Conservation (phyloP, 2,888 invertebrate species). For the Barypeithes pellucidus region DNA sequence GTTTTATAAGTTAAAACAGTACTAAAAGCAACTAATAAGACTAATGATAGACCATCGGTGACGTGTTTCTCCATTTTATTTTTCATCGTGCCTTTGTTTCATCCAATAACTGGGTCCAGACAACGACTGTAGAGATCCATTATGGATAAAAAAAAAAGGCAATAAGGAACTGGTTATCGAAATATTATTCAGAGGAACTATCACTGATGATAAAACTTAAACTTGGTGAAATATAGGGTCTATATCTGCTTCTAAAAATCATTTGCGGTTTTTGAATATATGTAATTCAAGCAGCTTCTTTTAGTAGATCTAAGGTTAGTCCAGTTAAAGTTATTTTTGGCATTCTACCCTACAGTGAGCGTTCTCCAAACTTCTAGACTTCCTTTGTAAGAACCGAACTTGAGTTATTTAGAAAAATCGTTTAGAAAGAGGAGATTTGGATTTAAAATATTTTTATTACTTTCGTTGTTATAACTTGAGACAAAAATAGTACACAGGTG, state of each 20-base stretch:
- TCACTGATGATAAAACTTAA: neutral
- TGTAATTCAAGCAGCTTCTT: neutral
- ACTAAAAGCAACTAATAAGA: too few species aligned
- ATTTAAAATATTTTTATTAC: too few species aligned
- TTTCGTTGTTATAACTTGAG: neutral
- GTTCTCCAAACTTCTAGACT: constrained; percentile 13
- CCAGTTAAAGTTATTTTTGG: constrained; percentile 31
- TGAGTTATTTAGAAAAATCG: neutral
- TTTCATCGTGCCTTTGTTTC: too few species aligned
- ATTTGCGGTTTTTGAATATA: constrained; percentile 11
- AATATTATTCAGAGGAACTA: too few species aligned
- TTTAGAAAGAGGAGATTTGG: neutral
- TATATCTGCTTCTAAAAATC: constrained; percentile 3
- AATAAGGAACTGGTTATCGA: too few species aligned
- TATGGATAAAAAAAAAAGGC: too few species aligned
- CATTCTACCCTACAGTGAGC: constrained; percentile 52
- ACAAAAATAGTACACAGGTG: neutral
- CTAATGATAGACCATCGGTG: too few species aligned
- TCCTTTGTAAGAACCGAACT: constrained; percentile 14
- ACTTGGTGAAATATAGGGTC: neutral
- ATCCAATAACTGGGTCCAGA: too few species aligned
- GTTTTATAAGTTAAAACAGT: too few species aligned
- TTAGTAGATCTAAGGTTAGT: constrained; percentile 6
- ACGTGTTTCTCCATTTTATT: too few species aligned
- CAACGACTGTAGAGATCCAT: too few species aligned